These are phyloP conservation scores for Danaus chrysippus DNA, from an alignment of 2,888 invertebrate genomes.

Conservation along the genomic window DNA sequence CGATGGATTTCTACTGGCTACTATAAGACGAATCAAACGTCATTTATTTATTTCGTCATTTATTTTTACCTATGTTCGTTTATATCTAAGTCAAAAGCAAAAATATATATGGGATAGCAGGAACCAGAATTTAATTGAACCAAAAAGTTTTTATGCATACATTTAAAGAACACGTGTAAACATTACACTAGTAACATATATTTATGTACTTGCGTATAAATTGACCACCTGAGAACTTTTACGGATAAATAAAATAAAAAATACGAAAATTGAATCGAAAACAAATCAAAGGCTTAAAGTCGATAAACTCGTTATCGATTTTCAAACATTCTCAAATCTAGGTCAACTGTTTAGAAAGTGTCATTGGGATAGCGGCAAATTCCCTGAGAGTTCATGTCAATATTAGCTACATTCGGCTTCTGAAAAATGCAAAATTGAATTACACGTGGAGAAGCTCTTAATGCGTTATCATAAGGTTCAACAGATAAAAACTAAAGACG, in stretches of 20 bases:
- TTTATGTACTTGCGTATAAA: not conserved
- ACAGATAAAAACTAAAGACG: constrained; percentile 18
- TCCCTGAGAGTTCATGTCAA: constrained; percentile 43
- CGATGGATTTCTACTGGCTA: too few species aligned
- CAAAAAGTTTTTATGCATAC: too few species aligned
- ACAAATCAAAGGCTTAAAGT: constrained; percentile 7
- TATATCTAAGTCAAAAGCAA: too few species aligned
- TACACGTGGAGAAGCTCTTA: constrained; percentile 19
- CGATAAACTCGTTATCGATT: constrained; percentile 15
- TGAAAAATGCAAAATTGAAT: constrained; percentile 28
- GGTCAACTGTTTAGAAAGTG: constrained; percentile 43
- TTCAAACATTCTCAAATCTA: constrained; percentile 25
- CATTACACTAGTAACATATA: too few species aligned
- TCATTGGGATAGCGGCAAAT: constrained; percentile 39
- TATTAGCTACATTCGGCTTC: constrained; percentile 38
- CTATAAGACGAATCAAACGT: too few species aligned
- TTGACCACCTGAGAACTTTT: constrained; percentile 1
- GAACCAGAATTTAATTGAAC: too few species aligned
- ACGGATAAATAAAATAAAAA: too few species aligned
- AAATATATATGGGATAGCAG: too few species aligned
- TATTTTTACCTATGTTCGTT: too few species aligned
- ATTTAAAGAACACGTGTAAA: too few species aligned
- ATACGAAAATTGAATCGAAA: not conserved
- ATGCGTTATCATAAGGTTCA: constrained; percentile 13
- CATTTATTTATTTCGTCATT: too few species aligned